Evolutionary conservation across 2,113 vertebrate genomes (phyloP), one percentile per base, ranked within the genome.

Genomic region (Prochilodus magdalenae): DNA sequence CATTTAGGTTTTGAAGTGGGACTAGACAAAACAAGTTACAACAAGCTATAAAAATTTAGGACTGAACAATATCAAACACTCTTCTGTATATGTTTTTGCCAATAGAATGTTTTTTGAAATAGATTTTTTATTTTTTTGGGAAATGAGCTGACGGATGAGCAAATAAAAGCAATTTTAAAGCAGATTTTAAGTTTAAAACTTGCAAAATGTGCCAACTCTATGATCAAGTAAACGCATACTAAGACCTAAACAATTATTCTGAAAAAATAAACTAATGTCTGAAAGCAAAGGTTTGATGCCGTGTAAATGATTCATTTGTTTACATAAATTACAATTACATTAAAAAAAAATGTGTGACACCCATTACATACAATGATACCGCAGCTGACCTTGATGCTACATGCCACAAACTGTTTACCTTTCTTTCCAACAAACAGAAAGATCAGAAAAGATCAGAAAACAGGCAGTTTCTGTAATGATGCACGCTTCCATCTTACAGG

Each of bases 261-360:
- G 8, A 44, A 44, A 44, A 44, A 15, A 57, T n/a, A n/a, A 22
- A 22, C 55, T 1, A 57, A 57, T 16, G 53, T 18, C 15, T 55
- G 15, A 55, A n/a, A 20, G 22, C n/a, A 4, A 57, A 57, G 10
- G 55, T 57, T 22, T 49, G 3, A 49, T 49, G 14, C 1, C 33
- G 26, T 40, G 16, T 67, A 36, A 67, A 67, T 40, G 30, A 67
- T 67, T 67, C 1, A 22, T 67, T 67, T 12, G 18, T 67, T 36
- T 40, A 22, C 65, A 67, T 67, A 40, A 67, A 66, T 55, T 20
- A 55, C n/a, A n/a, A n/a, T n/a, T n/a, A n/a, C n/a, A n/a, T n/a
- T n/a, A n/a, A n/a, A n/a, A n/a, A n/a, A n/a, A n/a, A n/a, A n/a
- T 30, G 33, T 36, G 33, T 22, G 30, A 20, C 16, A 36, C 65